phyloP scores from a whole-genome alignment of 1,140 invertebrate species.

The Cydia pomonella region DNA sequence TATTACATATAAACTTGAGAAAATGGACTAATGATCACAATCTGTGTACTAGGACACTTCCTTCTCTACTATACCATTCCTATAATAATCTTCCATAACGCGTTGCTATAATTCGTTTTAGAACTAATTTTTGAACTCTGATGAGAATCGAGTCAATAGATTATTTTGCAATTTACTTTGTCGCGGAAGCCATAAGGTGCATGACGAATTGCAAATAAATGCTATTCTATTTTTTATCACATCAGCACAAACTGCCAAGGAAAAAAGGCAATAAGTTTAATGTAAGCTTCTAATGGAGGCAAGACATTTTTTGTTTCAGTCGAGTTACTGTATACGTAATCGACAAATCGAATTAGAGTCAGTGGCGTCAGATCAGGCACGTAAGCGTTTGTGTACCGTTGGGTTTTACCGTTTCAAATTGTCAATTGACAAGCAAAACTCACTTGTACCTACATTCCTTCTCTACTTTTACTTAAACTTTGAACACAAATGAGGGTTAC shows the following conservation, averaged over 20 bases:
- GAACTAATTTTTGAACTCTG: background rate
- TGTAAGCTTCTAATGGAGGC: background rate
- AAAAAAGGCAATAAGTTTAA: background rate
- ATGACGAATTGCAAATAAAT: conserved; percentile 19
- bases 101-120: no score
- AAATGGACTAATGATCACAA: no score
- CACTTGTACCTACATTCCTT: background rate
- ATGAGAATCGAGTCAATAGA: background rate
- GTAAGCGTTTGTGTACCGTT: conserved; percentile 17
- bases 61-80: no score
- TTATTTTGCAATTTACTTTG: conserved; percentile 3
- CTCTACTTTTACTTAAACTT: no score
- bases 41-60: no score
- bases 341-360: conserved; percentile 23
- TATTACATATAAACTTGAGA: no score
- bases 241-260: background rate
- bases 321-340: background rate
- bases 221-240: conserved; percentile 14
- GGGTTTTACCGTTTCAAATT: conserved; percentile 8
- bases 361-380: background rate
- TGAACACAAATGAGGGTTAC: no score
- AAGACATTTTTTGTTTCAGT: background rate
- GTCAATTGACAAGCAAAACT: background rate
- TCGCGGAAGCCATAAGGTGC: conserved; percentile 26
- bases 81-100: no score